Conservation (phyloP, 2,797 vertebrate species). For the Hapalemur alaotrensis region DNA sequence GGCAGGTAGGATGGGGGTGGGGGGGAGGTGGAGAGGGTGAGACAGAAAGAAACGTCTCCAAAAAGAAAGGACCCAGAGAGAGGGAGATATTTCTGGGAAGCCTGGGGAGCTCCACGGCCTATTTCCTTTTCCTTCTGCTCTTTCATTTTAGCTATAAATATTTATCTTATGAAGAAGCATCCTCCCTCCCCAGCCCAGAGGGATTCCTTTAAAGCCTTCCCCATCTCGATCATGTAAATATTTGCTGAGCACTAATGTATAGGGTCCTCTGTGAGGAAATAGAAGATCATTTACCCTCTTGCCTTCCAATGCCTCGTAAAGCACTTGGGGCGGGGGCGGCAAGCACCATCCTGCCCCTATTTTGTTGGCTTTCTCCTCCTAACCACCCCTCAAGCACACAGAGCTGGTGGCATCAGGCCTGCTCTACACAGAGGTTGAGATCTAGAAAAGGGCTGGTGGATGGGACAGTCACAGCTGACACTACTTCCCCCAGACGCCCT, state of each 20-base stretch:
- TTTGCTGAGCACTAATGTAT: neutral
- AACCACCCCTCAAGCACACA: neutral
- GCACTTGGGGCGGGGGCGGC: neutral
- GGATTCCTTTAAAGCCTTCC: constrained; percentile 38
- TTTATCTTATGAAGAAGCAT: constrained; percentile 41
- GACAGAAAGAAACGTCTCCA: neutral
- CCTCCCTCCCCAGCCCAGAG: neutral
- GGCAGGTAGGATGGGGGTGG: neutral
- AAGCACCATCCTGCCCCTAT: neutral
- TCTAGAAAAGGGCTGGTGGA: rapidly evolving
- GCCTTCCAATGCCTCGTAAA: neutral
- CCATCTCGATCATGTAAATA: neutral
- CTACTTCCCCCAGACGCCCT: neutral
- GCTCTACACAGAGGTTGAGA: neutral
- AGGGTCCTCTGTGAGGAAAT: constrained; percentile 1
- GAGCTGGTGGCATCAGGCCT: neutral
- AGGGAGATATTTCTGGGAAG: neutral
- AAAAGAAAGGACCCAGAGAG: neutral
- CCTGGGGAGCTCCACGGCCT: neutral
- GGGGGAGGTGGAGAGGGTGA: neutral
- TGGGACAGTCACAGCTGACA: neutral
- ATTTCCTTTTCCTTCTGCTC: constrained; percentile 47
- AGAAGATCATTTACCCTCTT: neutral
- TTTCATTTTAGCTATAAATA: constrained; percentile 50
- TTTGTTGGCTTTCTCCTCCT: constrained; percentile 6